These are phyloP conservation scores for Silurus aristotelis DNA, from an alignment of 2,797 vertebrate genomes.

Conservation along the genomic window DNA sequence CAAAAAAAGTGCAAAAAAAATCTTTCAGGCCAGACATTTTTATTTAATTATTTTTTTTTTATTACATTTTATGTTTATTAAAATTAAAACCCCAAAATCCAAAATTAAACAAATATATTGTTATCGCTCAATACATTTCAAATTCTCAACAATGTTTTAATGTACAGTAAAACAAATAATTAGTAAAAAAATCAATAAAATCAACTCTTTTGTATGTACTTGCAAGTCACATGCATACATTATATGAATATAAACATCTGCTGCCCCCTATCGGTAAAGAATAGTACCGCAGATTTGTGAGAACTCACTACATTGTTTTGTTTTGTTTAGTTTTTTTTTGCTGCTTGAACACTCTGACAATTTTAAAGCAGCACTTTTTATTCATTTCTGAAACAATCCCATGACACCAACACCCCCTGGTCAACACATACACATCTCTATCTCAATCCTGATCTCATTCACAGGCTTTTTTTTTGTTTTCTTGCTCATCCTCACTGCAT, in stretches of 20 bases:
- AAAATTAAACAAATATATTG: too few species aligned
- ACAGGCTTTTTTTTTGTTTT: conserved; percentile 38
- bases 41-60: too few species aligned
- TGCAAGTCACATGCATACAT: not conserved
- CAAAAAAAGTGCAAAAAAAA: not conserved
- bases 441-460: conserved; percentile 29
- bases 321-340: too few species aligned
- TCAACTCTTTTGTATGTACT: too few species aligned
- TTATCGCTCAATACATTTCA: too few species aligned
- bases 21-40: not conserved
- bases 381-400: not conserved
- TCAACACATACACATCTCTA: not conserved
- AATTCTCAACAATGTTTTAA: too few species aligned
- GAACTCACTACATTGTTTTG: too few species aligned
- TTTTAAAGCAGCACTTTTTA: not conserved
- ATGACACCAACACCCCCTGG: not conserved
- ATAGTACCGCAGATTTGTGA: not conserved
- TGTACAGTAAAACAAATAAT: too few species aligned
- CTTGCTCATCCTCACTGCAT: conserved; percentile 32
- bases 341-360: not conserved
- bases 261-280: conserved; percentile 45
- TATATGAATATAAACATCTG: conserved; percentile 17
- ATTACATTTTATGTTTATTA: too few species aligned
- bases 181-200: too few species aligned
- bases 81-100: not conserved